Conservation (phyloP, 2,888 invertebrate species). For the Aphelenchoides bicaudatus region DNA sequence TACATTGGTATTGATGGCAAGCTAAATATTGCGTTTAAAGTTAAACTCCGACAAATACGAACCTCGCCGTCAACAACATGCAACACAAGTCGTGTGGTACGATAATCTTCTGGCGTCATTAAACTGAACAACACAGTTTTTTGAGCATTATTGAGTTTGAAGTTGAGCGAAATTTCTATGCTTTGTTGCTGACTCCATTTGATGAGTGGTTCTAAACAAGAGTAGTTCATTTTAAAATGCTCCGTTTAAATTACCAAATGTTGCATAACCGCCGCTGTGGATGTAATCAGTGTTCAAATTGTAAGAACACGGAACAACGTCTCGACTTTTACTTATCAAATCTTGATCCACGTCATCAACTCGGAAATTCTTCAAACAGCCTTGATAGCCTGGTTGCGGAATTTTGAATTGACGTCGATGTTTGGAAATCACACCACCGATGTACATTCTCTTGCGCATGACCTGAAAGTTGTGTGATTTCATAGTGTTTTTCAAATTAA, state of each 20-base stretch:
- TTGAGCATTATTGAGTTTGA: conserved; percentile 18
- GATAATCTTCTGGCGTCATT: background rate
- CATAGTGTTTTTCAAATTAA: no score
- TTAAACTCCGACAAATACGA: background rate
- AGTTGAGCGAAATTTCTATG: conserved; percentile 23
- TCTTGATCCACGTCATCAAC: conserved; percentile 30
- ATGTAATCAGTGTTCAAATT: conserved; percentile 42
- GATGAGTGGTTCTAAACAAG: conserved; percentile 9
- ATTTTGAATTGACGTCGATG: conserved; percentile 46
- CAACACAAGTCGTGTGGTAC: conserved; percentile 10
- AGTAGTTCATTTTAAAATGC: background rate
- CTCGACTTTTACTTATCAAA: conserved; percentile 34
- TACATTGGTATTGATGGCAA: conserved; percentile 21
- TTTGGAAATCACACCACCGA: conserved; percentile 57
- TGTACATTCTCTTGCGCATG: conserved; percentile 51
- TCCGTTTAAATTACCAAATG: conserved; percentile 36
- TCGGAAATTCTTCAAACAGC: conserved; percentile 50
- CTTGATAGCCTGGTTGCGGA: conserved; percentile 43
- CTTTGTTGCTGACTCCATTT: conserved; percentile 25
- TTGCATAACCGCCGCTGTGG: conserved; percentile 50
- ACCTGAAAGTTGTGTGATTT: no score
- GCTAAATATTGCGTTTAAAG: conserved; percentile 20
- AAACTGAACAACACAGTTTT: conserved; percentile 6
- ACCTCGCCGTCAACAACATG: conserved; percentile 9
- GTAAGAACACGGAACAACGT: conserved; percentile 45